These are phyloP conservation scores for Gambusia yucatana DNA, from an alignment of 2,797 vertebrate species.

Conservation along the genomic window DNA sequence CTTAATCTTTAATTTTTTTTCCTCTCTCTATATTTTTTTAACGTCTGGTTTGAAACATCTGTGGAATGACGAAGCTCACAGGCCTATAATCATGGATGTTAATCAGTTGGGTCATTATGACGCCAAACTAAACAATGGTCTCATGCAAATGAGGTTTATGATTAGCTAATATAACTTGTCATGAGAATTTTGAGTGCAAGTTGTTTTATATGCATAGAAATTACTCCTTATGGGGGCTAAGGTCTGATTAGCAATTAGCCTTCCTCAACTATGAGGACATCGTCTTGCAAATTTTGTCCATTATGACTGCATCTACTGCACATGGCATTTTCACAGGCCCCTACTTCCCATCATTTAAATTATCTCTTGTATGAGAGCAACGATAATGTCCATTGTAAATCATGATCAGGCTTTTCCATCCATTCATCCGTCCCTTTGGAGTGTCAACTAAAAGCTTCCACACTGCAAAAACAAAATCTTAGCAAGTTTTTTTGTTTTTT, in stretches of 20 bases:
- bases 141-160: constrained; percentile 2
- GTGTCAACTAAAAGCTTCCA: too few relatives aligned
- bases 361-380: not conserved
- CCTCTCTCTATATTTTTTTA: not conserved
- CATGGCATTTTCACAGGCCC: not conserved
- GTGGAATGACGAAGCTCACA: not conserved
- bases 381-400: not conserved
- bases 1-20: not conserved
- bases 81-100: not conserved
- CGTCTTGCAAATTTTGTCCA: not conserved
- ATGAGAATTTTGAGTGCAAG: not conserved
- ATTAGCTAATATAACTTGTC: not conserved
- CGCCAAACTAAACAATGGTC: not conserved
- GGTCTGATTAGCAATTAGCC: constrained; percentile 1
- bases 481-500: too few relatives aligned
- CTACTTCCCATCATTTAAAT: not conserved
- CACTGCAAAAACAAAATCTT: too few relatives aligned
- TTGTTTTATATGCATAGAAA: constrained; percentile 3
- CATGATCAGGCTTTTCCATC: not conserved
- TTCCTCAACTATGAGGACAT: not conserved
- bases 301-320: not conserved
- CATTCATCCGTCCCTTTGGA: not conserved
- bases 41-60: not conserved
- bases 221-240: not conserved
- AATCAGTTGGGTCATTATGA: not conserved